Evolutionary conservation across 2,797 vertebrate species (phyloP).

Genomic region (Gastrophryne carolinensis): DNA sequence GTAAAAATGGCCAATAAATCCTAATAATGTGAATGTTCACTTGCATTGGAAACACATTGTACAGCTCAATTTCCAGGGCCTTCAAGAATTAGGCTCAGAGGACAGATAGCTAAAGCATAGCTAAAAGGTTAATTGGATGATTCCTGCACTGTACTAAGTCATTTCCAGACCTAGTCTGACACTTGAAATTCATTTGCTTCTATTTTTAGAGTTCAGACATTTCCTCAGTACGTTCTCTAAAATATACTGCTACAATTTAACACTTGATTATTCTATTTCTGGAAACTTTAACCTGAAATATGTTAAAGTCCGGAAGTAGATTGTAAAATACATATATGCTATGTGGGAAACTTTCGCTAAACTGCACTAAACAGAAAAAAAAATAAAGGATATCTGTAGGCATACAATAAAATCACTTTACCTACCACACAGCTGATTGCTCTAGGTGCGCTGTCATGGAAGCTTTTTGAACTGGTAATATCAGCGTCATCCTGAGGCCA

Average conservation of each 20-base stretch:
- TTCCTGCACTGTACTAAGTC: not conserved
- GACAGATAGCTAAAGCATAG: not conserved
- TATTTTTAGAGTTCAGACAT: conserved; percentile 3
- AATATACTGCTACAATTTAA: not conserved
- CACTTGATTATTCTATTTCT: not conserved
- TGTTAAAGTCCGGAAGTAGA: too few species aligned
- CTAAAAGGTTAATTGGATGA: conserved; percentile 38
- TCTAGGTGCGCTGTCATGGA: too few species aligned
- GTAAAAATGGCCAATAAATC: not conserved
- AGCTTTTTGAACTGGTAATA: too few species aligned
- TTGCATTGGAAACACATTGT: conserved; percentile 23
- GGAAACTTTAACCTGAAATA: not conserved
- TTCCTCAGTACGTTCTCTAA: not conserved
- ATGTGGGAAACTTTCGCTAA: too few species aligned
- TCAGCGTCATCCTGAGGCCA: too few species aligned
- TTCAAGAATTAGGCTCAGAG: not conserved
- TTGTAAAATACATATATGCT: too few species aligned
- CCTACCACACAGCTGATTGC: too few species aligned
- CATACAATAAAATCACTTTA: too few species aligned
- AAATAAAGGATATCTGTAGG: too few species aligned
- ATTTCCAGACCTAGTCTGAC: not conserved
- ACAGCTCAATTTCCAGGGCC: not conserved
- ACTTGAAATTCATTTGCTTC: conserved; percentile 15
- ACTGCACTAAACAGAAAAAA: too few species aligned
- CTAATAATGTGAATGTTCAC: conserved; percentile 8